Evolutionary conservation across 2,113 vertebrate species (phyloP).

Genomic region (Aldabrachelys gigantea): DNA sequence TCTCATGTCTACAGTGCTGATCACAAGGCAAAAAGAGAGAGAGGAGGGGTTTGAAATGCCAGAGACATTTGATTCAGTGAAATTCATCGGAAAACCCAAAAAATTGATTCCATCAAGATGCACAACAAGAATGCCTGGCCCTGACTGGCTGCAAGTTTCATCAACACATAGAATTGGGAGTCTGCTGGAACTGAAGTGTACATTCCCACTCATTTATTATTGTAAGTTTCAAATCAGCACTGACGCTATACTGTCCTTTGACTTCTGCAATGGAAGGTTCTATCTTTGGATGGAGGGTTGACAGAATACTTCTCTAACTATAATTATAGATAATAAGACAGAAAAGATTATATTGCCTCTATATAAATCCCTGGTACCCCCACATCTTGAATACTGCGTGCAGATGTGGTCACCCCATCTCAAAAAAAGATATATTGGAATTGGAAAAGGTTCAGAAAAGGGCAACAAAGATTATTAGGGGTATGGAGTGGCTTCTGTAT

Average conservation of each 20-base stretch:
- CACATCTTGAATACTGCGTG: too few species aligned
- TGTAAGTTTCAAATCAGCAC: background rate
- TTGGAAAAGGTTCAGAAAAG: too few species aligned
- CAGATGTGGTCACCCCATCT: too few species aligned
- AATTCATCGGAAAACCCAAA: background rate
- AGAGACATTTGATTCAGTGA: background rate
- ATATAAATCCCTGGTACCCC: too few species aligned
- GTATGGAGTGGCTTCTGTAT: too few species aligned
- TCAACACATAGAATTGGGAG: rapidly evolving
- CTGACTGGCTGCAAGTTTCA: background rate
- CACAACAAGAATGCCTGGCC: background rate
- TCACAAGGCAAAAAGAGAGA: background rate
- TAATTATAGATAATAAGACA: too few species aligned
- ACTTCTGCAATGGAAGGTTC: background rate
- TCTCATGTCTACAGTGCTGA: background rate
- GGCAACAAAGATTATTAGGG: too few species aligned
- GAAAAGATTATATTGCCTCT: too few species aligned
- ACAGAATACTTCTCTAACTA: background rate
- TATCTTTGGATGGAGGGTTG: background rate
- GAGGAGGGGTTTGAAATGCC: background rate
- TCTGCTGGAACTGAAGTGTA: background rate
- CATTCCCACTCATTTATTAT: background rate
- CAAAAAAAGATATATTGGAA: too few species aligned
- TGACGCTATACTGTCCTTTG: background rate
- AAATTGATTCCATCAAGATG: background rate